Percentiles rank a stretch among this genome's conserved stretches.
phyloP scores from a whole-genome alignment of 92 coral and sea anemone species.

The Micromussa lordhowensis region DNA sequence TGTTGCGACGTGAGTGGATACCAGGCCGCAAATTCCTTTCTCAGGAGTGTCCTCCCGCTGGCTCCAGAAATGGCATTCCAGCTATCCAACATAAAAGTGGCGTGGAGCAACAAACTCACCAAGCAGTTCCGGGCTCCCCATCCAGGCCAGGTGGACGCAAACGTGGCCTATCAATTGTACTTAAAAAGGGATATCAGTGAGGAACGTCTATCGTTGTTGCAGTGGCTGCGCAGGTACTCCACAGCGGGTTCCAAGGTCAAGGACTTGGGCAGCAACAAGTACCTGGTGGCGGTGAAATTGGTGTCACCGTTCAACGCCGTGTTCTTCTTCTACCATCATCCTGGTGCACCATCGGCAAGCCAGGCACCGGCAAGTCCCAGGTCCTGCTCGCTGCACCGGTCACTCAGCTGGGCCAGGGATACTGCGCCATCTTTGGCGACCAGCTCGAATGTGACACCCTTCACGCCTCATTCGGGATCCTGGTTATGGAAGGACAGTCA shows the following conservation, averaged over 20 bases:
- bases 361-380: too few relatives aligned
- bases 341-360: background rate
- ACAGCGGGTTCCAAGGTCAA: background rate
- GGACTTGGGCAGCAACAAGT: background rate
- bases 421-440: too few relatives aligned
- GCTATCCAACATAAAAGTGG: conserved; percentile 4
- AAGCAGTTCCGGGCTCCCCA: background rate
- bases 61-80: conserved; percentile 49
- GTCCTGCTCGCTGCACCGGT: too few relatives aligned
- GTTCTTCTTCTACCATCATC: conserved; percentile 39
- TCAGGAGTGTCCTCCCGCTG: background rate
- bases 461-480: too few relatives aligned
- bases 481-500: too few relatives aligned
- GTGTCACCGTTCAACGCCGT: conserved; percentile 32
- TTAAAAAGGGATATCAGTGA: background rate
- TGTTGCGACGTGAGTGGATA: conserved; percentile 1
- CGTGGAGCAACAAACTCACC: conserved; percentile 26
- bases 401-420: too few relatives aligned
- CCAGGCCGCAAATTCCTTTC: conserved; percentile 38
- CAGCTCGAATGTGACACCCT: too few relatives aligned
- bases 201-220: background rate
- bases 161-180: conserved; percentile 3
- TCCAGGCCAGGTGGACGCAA: background rate
- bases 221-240: background rate
- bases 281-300: conserved; percentile 40